phyloP scores from a whole-genome alignment of 2,113 vertebrate genomes.

The Leptobrachium leishanense region DNA sequence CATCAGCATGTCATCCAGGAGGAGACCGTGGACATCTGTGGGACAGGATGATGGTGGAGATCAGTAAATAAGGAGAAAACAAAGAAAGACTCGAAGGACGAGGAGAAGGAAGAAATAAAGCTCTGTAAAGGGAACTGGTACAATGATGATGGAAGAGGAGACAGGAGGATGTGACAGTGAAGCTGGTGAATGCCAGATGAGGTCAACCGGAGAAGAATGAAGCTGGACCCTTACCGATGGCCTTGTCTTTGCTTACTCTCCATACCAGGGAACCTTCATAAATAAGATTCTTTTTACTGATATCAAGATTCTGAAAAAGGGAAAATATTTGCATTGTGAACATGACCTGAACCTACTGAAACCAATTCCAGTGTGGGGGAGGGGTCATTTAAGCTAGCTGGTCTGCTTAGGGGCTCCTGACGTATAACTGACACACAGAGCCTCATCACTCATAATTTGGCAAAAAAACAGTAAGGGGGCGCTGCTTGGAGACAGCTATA shows the following conservation, averaged over 20 bases:
- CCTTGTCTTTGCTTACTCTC: conserved; percentile 84
- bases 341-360: no score
- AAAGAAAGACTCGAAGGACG: no score
- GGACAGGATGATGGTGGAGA: neutral
- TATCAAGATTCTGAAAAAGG: conserved; percentile 72
- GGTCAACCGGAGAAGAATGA: no score
- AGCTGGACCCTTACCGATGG: conserved; percentile 69
- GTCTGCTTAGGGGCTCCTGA: no score
- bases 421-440: neutral
- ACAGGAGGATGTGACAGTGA: neutral
- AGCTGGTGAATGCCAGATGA: no score
- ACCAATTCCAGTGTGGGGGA: no score
- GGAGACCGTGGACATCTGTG: conserved; percentile 82
- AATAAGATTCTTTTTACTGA: conserved; percentile 75
- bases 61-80: neutral
- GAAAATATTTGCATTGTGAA: neutral
- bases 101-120: no score
- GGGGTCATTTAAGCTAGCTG: no score
- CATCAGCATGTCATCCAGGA: conserved; percentile 83
- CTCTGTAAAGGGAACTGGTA: neutral
- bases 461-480: neutral
- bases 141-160: neutral
- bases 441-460: neutral
- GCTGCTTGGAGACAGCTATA: no score
- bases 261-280: conserved; percentile 80